Conservation (phyloP, 2,888 invertebrate species). For the Allolobophora icterica region DNA sequence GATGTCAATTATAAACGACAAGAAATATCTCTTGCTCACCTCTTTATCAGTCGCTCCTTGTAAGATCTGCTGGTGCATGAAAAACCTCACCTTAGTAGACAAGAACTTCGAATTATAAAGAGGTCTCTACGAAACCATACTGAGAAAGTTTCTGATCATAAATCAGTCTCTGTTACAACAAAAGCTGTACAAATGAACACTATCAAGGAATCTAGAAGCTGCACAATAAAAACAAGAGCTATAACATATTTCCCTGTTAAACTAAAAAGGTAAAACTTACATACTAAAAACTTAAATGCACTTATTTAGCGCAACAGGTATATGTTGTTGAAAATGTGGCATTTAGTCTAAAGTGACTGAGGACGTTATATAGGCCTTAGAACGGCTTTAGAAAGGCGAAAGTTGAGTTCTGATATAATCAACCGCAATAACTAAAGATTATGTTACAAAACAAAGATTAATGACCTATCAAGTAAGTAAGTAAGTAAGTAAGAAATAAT, state of each 20-base stretch:
- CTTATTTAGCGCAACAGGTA: neutral
- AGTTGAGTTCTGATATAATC: too few species aligned
- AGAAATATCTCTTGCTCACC: neutral
- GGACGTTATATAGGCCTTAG: too few species aligned
- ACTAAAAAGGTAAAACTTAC: neutral
- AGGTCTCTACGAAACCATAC: neutral
- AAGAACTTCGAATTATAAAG: neutral
- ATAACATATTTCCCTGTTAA: neutral
- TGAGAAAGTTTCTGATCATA: neutral
- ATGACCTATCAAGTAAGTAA: too few species aligned
- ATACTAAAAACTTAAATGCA: too few species aligned
- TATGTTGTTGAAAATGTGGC: neutral
- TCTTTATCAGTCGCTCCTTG: neutral
- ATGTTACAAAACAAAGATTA: too few species aligned
- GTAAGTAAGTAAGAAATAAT: too few species aligned
- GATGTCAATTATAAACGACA: neutral
- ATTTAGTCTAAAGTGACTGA: too few species aligned
- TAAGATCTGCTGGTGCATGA: neutral
- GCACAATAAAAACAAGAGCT: neutral
- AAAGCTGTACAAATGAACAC: neutral
- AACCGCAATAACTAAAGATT: too few species aligned
- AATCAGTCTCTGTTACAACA: neutral
- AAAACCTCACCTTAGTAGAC: neutral
- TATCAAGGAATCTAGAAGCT: neutral
- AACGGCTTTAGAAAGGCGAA: too few species aligned